Evolutionary conservation across 2,797 vertebrate genomes (phyloP).

Genomic region (Naso thynnoides): DNA sequence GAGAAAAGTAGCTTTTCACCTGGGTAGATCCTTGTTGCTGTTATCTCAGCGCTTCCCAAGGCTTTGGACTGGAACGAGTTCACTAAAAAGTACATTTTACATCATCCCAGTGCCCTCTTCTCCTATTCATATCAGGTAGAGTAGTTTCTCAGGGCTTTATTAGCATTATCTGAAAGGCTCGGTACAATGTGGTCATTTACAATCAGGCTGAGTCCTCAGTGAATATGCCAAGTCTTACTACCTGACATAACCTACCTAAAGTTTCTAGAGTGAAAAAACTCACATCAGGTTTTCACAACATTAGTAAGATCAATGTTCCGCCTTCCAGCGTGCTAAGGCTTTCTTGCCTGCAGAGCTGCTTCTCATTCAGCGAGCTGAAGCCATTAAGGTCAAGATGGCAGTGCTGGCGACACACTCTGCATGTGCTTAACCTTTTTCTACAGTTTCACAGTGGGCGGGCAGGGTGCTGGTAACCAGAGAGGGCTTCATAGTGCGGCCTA

Average conservation of each 20-base stretch:
- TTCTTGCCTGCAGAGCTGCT: conserved; percentile 41
- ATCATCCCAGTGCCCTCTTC: background rate
- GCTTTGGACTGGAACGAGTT: background rate
- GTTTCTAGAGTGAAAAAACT: conserved; percentile 15
- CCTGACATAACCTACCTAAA: background rate
- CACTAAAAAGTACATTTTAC: background rate
- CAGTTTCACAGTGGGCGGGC: conserved; percentile 44
- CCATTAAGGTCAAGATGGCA: conserved; percentile 51
- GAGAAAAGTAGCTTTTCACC: background rate
- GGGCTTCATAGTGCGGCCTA: conserved; percentile 25
- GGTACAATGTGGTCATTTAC: background rate
- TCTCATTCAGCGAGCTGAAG: conserved; percentile 44
- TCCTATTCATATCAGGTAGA: background rate
- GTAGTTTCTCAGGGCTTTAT: background rate
- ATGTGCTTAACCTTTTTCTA: conserved; percentile 70
- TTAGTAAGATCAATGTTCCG: conserved; percentile 29
- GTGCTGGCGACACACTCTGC: conserved; percentile 44
- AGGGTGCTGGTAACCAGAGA: conserved; percentile 38
- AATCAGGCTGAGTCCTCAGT: background rate
- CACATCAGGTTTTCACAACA: conserved; percentile 5
- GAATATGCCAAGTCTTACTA: background rate
- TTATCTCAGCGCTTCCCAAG: background rate
- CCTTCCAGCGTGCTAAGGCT: conserved; percentile 5
- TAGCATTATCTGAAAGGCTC: background rate
- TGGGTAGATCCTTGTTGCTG: background rate